Conservation (phyloP, 2,113 vertebrate genomes). For the Pseudopodoces humilis region DNA sequence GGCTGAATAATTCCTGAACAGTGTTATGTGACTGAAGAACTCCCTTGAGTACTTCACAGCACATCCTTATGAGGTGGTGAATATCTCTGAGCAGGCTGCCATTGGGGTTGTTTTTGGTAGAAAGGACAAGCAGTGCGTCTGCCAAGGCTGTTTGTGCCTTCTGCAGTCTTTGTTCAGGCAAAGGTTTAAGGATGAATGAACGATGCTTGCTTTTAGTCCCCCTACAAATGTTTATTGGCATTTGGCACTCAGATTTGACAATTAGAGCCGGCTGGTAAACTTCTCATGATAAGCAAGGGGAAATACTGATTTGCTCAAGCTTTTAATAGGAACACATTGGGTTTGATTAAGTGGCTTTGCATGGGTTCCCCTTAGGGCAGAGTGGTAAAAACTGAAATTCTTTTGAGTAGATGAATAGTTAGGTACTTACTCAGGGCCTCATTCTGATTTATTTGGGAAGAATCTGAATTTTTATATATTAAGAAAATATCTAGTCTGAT, state of each 20-base stretch:
- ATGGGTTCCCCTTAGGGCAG: background rate
- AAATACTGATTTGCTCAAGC: slow-evolving; percentile 7
- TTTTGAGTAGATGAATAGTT: background rate
- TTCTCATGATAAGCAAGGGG: background rate
- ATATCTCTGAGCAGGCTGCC: background rate
- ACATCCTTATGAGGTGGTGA: background rate
- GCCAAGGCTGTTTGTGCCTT: background rate
- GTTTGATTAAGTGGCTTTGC: background rate
- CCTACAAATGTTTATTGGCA: background rate
- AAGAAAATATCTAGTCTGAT: background rate
- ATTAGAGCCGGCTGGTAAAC: background rate
- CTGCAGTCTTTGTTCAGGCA: background rate
- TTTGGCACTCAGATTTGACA: background rate
- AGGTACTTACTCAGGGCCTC: background rate
- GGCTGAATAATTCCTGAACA: background rate
- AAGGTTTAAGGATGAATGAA: background rate
- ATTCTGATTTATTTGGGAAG: background rate
- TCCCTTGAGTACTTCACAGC: background rate
- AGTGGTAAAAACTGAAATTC: background rate
- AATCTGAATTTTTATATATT: background rate
- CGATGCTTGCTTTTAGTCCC: rapidly evolving
- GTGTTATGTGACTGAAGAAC: background rate
- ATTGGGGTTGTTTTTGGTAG: background rate
- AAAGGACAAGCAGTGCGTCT: background rate
- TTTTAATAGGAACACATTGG: background rate